These are phyloP conservation scores for Drosophila algonquin DNA, from an alignment of 2,888 invertebrate genomes.

Conservation along the genomic window DNA sequence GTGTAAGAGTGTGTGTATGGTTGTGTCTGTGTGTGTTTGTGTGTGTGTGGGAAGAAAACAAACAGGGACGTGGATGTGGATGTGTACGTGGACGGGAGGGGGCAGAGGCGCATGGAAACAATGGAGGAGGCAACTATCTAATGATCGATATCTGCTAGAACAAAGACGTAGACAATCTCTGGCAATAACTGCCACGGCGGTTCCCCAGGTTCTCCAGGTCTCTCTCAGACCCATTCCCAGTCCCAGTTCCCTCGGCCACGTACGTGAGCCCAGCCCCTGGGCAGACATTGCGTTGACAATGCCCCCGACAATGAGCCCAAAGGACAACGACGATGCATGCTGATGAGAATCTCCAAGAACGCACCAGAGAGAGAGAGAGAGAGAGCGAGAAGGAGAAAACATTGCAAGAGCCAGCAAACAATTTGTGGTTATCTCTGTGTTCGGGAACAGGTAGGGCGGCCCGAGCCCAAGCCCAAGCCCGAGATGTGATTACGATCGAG, in stretches of 20 bases:
- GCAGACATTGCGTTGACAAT: slow-evolving; percentile 61
- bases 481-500: slow-evolving; percentile 60
- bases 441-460: slow-evolving; percentile 58
- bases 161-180: slow-evolving; percentile 69
- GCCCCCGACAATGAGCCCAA: slow-evolving; percentile 54
- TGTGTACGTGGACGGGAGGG: not conserved
- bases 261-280: slow-evolving; percentile 68
- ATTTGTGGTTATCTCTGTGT: slow-evolving; percentile 70
- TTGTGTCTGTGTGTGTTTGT: slow-evolving; percentile 13
- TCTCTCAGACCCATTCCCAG: slow-evolving; percentile 2
- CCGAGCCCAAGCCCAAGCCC: slow-evolving; percentile 6
- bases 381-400: no score
- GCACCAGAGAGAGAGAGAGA: slow-evolving; percentile 29
- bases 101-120: slow-evolving; percentile 49
- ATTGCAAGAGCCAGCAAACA: slow-evolving; percentile 57
- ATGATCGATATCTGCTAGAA: slow-evolving; percentile 79
- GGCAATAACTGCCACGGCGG: slow-evolving; percentile 23
- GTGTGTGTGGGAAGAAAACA: slow-evolving; percentile 27
- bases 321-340: slow-evolving; percentile 68
- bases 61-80: slow-evolving; percentile 12
- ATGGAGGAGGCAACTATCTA: slow-evolving; percentile 68
- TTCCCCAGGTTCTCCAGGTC: slow-evolving; percentile 17
- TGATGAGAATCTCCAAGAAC: slow-evolving; percentile 73
- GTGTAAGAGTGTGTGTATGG: slow-evolving; percentile 2
- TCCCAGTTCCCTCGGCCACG: not conserved